A percentile compares a stretch with the other conserved stretches of the same genome.
These are phyloP conservation scores for Melinaea marsaeus DNA, from an alignment of 2,888 invertebrate species.

Conservation along the genomic window DNA sequence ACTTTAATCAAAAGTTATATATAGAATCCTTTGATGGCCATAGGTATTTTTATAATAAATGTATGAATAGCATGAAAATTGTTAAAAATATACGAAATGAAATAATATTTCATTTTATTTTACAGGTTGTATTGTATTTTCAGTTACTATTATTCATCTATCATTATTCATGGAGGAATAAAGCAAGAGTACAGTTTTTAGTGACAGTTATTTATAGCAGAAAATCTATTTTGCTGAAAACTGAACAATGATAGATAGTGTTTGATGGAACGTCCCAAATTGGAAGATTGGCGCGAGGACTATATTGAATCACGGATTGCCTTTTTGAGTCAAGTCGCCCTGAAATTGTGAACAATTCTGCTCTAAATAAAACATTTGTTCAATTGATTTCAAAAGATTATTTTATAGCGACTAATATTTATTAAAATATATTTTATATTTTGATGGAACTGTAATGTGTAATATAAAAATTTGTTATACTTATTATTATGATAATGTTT, in stretches of 20 bases:
- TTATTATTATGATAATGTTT: too few relatives aligned
- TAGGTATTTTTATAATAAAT: neutral
- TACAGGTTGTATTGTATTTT: too few relatives aligned
- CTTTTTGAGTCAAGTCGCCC: constrained; percentile 32
- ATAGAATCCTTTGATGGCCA: neutral
- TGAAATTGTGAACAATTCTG: neutral
- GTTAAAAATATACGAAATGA: too few relatives aligned
- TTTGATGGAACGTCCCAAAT: constrained; percentile 42
- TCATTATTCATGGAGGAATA: too few relatives aligned
- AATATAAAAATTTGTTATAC: too few relatives aligned
- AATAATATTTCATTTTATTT: too few relatives aligned
- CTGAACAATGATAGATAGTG: constrained; percentile 36
- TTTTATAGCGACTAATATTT: too few relatives aligned
- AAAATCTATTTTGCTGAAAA: constrained; percentile 17
- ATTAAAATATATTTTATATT: too few relatives aligned
- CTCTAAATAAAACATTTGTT: neutral
- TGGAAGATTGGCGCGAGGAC: constrained; percentile 35
- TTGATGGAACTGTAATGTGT: too few relatives aligned
- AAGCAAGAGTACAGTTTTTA: neutral
- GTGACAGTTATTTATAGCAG: neutral
- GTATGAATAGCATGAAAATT: too few relatives aligned
- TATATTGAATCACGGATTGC: constrained; percentile 47
- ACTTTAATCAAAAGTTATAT: neutral
- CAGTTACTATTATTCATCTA: too few relatives aligned
- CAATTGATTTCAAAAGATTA: neutral